A percentile compares a stretch with the other conserved stretches of the same genome.
These are phyloP conservation scores for Actinia tenebrosa DNA, from an alignment of 64 coral and sea anemone genomes.

Conservation along the genomic window DNA sequence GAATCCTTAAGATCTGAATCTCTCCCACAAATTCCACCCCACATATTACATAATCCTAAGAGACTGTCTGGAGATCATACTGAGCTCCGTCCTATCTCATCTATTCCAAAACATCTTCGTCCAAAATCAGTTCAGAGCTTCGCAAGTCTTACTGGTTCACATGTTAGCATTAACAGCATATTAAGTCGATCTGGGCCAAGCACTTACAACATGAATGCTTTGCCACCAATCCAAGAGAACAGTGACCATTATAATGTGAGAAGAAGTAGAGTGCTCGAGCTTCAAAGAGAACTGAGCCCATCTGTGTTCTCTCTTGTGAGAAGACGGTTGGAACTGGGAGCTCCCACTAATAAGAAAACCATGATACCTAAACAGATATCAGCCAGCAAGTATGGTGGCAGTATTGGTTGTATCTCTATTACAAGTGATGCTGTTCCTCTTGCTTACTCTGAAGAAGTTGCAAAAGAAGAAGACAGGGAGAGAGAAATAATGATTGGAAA, in stretches of 20 bases:
- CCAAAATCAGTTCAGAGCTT: constrained; percentile 9
- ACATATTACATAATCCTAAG: neutral
- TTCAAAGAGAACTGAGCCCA: constrained; percentile 60
- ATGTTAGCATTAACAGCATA: constrained; percentile 33
- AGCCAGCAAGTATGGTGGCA: constrained; percentile 69
- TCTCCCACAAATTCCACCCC: neutral
- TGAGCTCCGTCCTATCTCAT: neutral
- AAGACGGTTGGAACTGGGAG: constrained; percentile 45
- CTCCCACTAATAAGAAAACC: constrained; percentile 38
- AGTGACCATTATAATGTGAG: constrained; percentile 54
- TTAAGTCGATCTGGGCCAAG: constrained; percentile 33
- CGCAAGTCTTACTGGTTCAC: constrained; percentile 5
- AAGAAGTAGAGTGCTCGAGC: constrained; percentile 57
- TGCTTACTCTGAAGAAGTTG: neutral
- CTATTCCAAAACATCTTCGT: constrained; percentile 8
- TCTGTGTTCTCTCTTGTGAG: constrained; percentile 91
- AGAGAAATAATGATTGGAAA: constrained; percentile 1
- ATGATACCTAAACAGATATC: constrained; percentile 64
- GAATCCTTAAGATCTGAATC: constrained; percentile 13
- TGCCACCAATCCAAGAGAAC: constrained; percentile 48
- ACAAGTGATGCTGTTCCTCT: constrained; percentile 12
- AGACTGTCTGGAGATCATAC: neutral
- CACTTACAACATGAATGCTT: constrained; percentile 33
- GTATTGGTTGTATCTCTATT: constrained; percentile 73
- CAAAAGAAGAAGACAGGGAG: neutral